Percentiles rank a stretch among this genome's conserved stretches.
These are phyloP conservation scores for Dicaeum eximium DNA, from an alignment of 2,113 vertebrate genomes.

Conservation along the genomic window DNA sequence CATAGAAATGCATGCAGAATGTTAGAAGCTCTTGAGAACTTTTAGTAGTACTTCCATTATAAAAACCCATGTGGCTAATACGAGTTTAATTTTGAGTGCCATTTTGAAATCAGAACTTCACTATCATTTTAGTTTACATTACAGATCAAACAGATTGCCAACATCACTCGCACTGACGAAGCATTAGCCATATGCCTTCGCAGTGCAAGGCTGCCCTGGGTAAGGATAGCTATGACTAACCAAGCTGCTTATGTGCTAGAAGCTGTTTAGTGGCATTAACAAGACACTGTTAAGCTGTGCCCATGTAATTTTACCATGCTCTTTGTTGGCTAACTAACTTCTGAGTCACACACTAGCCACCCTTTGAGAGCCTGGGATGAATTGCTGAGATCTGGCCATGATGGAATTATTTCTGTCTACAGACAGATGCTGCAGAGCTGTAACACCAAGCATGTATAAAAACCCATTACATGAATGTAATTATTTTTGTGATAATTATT, in stretches of 20 bases:
- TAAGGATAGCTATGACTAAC: background rate
- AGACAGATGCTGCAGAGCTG: background rate
- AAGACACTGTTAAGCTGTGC: background rate
- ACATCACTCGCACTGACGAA: background rate
- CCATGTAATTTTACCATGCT: background rate
- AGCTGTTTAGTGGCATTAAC: background rate
- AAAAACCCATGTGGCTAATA: background rate
- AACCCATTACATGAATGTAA: background rate
- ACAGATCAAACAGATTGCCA: background rate
- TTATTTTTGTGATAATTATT: background rate
- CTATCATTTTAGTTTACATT: background rate
- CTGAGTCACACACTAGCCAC: background rate
- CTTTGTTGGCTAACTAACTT: background rate
- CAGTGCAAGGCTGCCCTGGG: background rate
- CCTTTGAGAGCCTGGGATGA: background rate
- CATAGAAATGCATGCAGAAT: background rate
- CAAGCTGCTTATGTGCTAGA: background rate
- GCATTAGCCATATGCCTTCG: rapidly evolving
- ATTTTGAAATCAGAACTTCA: background rate
- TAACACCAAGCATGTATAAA: background rate
- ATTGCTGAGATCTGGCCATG: background rate
- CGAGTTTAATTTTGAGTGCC: background rate
- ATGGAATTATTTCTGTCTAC: background rate
- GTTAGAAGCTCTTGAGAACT: background rate
- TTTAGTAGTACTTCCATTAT: background rate